Evolutionary conservation across 2,888 invertebrate species (phyloP), one percentile per base, ranked within the genome.

Genomic region (Cheilosia impressa): DNA sequence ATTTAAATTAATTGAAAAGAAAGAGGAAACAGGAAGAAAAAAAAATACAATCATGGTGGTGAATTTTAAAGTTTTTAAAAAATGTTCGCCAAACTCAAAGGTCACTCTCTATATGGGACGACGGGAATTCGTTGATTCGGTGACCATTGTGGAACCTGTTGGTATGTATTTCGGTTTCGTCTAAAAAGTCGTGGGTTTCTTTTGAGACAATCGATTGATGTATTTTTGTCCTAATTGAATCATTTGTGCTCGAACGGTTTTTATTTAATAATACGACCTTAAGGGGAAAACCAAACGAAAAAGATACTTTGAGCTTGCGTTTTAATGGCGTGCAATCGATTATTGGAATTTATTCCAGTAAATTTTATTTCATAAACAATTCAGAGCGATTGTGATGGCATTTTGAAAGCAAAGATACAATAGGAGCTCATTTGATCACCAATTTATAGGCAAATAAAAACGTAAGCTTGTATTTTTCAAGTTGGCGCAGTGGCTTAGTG

Each of bases 61-160:
- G 90, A 97, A 97, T 91, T 97, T 97, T 92, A 96, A 96, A 93
- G 97, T 98, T 90, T 98, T 96, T 93, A 98, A 98, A 93, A 98
- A 98, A 93, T 95, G 95, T 90, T 96, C 97, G 52, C 97, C 97
- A 60, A 97, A 97, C 92, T 96, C 96, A 87, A 97, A 97, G 93
- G 92, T 97, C 89, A 96, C 97, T 50, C 93, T 98, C 89, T 98
- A 97, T 89, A 91, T 98, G 93, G 96, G 96, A 53, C 96, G 97
- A 91, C 94, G 98, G 88, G 97, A 98, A 91, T 97, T 96, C 92
- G 95, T 98, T 81, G 97, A 97, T 91, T 96, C 97, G 90, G 95
- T 97, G 88, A 95, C 96, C 0, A 95, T 95, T 80, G 96, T 97
- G 78, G 98, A 98, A 91, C 96, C 97, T 0, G 95, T 98, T 89